phyloP scores from a whole-genome alignment of 2,888 invertebrate species.

The Agrilus biguttatus region DNA sequence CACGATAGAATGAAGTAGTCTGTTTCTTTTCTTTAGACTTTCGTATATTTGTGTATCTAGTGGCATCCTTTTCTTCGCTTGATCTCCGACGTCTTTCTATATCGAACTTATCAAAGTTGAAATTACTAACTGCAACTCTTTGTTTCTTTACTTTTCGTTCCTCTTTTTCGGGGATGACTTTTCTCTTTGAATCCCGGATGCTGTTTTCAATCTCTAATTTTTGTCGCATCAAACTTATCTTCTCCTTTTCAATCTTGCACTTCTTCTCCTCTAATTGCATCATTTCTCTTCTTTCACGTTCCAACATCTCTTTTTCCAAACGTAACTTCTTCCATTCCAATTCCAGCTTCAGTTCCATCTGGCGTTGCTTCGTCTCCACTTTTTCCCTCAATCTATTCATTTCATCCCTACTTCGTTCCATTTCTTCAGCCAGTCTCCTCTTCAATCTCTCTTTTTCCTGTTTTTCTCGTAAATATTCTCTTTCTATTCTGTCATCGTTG shows the following conservation, averaged over 20 bases:
- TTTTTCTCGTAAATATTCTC: constrained; percentile 3
- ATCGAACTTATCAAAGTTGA: no score
- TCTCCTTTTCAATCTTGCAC: constrained; percentile 6
- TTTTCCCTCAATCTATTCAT: constrained; percentile 6
- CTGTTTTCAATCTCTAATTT: no score
- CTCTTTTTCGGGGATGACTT: no score
- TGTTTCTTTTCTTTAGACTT: no score
- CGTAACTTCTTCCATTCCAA: constrained; percentile 8
- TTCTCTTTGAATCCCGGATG: no score
- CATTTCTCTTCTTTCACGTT: constrained; percentile 5
- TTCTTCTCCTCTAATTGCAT: constrained; percentile 3
- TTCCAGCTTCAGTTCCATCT: constrained; percentile 7
- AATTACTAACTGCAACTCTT: no score
- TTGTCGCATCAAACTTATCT: neutral
- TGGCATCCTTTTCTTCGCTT: no score
- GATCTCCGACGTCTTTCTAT: no score
- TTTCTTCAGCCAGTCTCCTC: constrained; percentile 3
- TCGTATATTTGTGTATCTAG: no score
- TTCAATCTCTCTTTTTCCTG: constrained; percentile 5
- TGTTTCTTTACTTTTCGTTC: no score
- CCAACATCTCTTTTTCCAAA: constrained; percentile 7
- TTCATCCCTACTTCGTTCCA: constrained; percentile 4
- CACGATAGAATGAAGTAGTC: no score
- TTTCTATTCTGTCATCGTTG: neutral
- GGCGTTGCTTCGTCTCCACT: constrained; percentile 6